Percentiles rank a stretch among this genome's conserved stretches.
These are phyloP conservation scores for Hermatobates lingyangjiaoensis DNA, from an alignment of 1,140 invertebrate species.

Conservation along the genomic window DNA sequence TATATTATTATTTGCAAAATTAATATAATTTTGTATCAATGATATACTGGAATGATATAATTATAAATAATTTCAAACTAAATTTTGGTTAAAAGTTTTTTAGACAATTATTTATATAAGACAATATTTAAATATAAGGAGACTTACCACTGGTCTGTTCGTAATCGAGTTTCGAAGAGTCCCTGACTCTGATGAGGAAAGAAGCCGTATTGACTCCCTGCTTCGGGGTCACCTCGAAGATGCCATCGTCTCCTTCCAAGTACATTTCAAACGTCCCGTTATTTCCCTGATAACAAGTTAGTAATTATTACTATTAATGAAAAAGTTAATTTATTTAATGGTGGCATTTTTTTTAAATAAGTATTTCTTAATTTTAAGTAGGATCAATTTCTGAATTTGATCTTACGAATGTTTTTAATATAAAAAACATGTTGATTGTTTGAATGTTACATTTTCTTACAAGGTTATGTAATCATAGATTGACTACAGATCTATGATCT, in stretches of 20 bases:
- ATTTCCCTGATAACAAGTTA: constrained; percentile 41
- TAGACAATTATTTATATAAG: neutral
- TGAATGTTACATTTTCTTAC: no score
- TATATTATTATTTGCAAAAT: no score
- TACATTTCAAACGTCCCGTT: constrained; percentile 80
- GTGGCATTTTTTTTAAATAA: neutral
- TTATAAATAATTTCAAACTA: neutral
- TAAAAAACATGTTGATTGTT: no score
- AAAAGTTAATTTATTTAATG: no score
- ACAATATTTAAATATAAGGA: neutral
- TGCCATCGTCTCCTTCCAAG: constrained; percentile 55
- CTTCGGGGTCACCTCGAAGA: constrained; percentile 77
- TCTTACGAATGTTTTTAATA: no score
- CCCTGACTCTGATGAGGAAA: constrained; percentile 74
- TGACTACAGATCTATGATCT: no score
- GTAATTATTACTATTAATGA: neutral
- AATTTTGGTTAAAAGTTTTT: neutral
- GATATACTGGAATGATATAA: neutral
- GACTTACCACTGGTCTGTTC: constrained; percentile 43
- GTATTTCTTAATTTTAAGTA: neutral
- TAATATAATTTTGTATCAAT: neutral
- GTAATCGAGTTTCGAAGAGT: constrained; percentile 65
- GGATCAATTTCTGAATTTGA: no score
- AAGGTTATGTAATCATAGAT: no score
- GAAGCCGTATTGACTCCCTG: constrained; percentile 81